Evolutionary conservation across 1,140 invertebrate genomes (phyloP).

Genomic region (Spodoptera frugiperda): DNA sequence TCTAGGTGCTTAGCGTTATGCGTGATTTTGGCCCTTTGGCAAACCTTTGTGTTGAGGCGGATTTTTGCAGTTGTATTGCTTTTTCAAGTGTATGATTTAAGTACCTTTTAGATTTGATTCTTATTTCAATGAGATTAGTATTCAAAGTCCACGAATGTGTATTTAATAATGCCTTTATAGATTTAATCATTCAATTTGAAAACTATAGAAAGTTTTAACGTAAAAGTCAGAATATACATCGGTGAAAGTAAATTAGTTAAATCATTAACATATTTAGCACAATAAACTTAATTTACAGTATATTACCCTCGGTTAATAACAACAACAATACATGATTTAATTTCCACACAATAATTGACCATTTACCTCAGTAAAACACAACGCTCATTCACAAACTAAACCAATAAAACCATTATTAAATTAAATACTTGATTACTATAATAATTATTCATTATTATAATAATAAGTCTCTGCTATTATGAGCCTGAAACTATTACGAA

Average conservation of each 20-base stretch:
- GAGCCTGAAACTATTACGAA: neutral
- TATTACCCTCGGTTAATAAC: neutral
- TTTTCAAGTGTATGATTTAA: no score
- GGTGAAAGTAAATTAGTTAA: no score
- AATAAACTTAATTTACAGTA: no score
- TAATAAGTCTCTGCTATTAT: neutral
- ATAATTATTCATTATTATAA: neutral
- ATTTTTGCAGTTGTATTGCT: no score
- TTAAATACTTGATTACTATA: neutral
- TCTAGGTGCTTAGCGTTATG: neutral
- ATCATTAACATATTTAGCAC: no score
- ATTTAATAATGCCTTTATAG: no score
- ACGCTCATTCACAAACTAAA: neutral
- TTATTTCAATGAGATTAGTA: no score
- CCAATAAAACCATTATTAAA: neutral
- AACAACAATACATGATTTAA: neutral
- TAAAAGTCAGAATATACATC: no score
- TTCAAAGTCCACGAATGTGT: no score
- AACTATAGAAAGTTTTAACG: no score
- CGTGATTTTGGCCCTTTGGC: neutral
- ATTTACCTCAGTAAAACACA: neutral
- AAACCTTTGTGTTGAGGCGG: neutral
- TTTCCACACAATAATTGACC: neutral
- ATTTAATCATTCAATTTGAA: no score
- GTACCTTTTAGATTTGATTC: no score